phyloP scores from a whole-genome alignment of 2,797 vertebrate genomes.

The Cetoscarus ocellatus region DNA sequence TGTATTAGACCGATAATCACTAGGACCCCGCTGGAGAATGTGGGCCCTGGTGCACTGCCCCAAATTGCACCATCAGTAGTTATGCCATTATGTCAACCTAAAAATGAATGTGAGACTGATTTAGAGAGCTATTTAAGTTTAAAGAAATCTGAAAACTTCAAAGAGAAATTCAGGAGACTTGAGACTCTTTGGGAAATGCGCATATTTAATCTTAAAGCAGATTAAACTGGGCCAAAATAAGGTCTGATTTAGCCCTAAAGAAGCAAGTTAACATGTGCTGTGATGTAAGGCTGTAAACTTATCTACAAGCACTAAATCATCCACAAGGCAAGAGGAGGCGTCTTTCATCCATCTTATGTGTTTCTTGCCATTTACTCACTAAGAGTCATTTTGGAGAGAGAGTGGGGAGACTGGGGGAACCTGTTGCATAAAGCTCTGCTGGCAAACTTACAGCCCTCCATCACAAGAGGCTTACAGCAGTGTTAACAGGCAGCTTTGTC shows the following conservation, averaged over 20 bases:
- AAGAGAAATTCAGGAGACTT: background rate
- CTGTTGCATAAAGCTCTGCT: conserved; percentile 64
- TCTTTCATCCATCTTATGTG: too few relatives aligned
- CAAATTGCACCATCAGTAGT: too few relatives aligned
- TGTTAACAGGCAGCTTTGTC: conserved; percentile 73
- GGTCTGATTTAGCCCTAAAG: background rate
- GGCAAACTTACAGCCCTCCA: conserved; percentile 64
- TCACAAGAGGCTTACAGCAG: conserved; percentile 64
- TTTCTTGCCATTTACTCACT: background rate
- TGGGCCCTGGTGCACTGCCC: too few relatives aligned
- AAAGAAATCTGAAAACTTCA: background rate
- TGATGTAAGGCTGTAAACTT: too few relatives aligned
- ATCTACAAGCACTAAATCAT: background rate
- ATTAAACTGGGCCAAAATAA: background rate
- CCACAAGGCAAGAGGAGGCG: background rate
- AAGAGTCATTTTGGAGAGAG: background rate
- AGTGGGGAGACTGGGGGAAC: background rate
- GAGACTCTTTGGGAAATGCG: background rate
- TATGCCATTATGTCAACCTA: too few relatives aligned
- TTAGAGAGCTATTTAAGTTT: too few relatives aligned
- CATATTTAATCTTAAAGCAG: background rate
- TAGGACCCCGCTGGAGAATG: too few relatives aligned
- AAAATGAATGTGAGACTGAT: too few relatives aligned
- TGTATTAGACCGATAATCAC: too few relatives aligned
- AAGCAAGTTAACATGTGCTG: background rate